phyloP scores from a whole-genome alignment of 2,888 invertebrate species.

The Synergus laeviventris region DNA sequence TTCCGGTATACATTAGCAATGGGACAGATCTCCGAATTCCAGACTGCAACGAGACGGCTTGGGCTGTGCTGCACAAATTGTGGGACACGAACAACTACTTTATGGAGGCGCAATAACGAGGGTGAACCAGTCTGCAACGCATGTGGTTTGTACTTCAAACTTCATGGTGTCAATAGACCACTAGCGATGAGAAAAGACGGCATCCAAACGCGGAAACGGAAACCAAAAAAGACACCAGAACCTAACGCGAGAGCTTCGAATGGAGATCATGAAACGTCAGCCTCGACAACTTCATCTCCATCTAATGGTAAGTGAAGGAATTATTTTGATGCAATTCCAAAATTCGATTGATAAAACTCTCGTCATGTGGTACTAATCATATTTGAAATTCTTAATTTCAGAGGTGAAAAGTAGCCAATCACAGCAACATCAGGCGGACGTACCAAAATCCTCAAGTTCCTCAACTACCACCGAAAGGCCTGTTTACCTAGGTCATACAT shows the following conservation, averaged over 20 bases:
- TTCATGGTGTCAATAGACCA: constrained; percentile 95
- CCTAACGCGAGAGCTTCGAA: constrained; percentile 66
- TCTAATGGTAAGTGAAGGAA: constrained; percentile 62
- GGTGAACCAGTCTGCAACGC: constrained; percentile 99
- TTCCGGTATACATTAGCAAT: constrained; percentile 72
- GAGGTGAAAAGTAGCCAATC: constrained; percentile 51
- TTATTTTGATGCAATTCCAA: neutral
- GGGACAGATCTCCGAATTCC: constrained; percentile 76
- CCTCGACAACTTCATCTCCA: constrained; percentile 70
- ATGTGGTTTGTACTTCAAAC: constrained; percentile 96
- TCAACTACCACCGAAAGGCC: constrained; percentile 69
- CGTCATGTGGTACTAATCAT: neutral
- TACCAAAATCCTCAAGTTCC: constrained; percentile 64
- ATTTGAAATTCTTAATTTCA: neutral
- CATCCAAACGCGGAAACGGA: constrained; percentile 96
- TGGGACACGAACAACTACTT: constrained; percentile 96
- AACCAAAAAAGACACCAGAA: constrained; percentile 88
- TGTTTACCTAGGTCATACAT: constrained; percentile 79
- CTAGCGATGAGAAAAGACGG: constrained; percentile 97
- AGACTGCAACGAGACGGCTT: constrained; percentile 91
- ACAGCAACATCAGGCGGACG: constrained; percentile 67
- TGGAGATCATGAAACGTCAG: constrained; percentile 66
- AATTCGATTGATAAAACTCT: neutral
- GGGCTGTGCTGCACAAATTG: constrained; percentile 98
- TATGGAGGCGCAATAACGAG: constrained; percentile 98